A percentile compares a stretch with the other conserved stretches of the same genome.
phyloP scores from a whole-genome alignment of 2,797 vertebrate genomes.

The Melanotaenia nigrans region DNA sequence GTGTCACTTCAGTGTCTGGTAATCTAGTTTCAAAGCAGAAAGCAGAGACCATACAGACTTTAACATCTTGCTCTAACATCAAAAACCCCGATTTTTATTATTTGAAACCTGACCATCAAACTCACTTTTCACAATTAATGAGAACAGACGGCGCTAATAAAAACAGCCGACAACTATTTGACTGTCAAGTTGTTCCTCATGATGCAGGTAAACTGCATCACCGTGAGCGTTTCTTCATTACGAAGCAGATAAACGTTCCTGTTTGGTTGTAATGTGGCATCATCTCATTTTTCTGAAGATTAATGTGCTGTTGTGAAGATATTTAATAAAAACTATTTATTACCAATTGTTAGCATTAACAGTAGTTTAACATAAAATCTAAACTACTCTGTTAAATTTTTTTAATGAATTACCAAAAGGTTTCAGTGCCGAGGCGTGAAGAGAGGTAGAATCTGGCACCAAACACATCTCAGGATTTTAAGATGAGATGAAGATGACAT shows the following conservation, averaged over 20 bases:
- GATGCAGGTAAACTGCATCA: slow-evolving; percentile 16
- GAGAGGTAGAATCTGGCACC: slow-evolving; percentile 78
- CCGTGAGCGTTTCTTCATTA: neutral
- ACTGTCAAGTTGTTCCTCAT: neutral
- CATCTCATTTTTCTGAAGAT: slow-evolving; percentile 12
- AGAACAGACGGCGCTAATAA: slow-evolving; percentile 23
- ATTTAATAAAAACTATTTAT: slow-evolving; percentile 30
- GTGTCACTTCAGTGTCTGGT: neutral
- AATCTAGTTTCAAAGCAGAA: neutral
- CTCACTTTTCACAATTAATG: slow-evolving; percentile 36
- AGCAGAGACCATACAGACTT: slow-evolving; percentile 1
- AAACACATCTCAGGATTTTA: slow-evolving; percentile 52
- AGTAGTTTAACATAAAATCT: slow-evolving; percentile 42
- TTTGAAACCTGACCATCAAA: slow-evolving; percentile 47
- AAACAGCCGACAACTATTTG: slow-evolving; percentile 35
- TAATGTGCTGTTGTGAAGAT: slow-evolving; percentile 29
- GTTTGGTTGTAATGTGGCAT: too few species aligned
- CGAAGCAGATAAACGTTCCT: neutral
- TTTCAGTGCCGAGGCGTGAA: slow-evolving; percentile 61
- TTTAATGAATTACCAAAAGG: slow-evolving; percentile 43
- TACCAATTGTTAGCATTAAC: slow-evolving; percentile 30
- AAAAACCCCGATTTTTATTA: slow-evolving; percentile 60
- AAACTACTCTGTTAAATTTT: slow-evolving; percentile 10
- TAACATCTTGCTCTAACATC: slow-evolving; percentile 33
- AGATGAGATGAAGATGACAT: slow-evolving; percentile 34